These are phyloP conservation scores for Spodoptera frugiperda DNA, from an alignment of 1,140 invertebrate species.

Conservation along the genomic window DNA sequence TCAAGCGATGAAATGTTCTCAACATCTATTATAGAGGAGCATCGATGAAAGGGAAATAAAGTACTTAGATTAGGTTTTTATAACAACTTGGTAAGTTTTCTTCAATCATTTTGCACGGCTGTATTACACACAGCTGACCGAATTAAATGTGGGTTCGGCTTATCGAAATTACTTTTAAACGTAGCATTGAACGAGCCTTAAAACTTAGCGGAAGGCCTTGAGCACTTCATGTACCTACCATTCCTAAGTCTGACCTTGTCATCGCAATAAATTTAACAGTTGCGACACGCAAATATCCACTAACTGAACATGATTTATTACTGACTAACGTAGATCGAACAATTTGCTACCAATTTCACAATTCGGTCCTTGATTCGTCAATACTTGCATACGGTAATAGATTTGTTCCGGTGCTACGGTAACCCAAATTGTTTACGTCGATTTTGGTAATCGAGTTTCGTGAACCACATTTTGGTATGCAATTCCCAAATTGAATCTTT, in stretches of 20 bases:
- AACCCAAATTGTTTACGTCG: conserved; percentile 60
- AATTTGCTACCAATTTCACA: conserved; percentile 59
- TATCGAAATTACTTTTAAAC: conserved; percentile 10
- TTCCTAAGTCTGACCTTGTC: conserved; percentile 72
- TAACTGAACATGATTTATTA: conserved; percentile 77
- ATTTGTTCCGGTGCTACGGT: conserved; percentile 49
- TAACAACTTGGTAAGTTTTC: too few relatives aligned
- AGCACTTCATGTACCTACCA: conserved; percentile 38
- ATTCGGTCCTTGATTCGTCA: conserved; percentile 33
- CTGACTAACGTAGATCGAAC: conserved; percentile 67
- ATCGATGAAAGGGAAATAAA: neutral
- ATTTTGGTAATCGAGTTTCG: conserved; percentile 65
- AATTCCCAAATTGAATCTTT: conserved; percentile 44
- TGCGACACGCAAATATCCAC: conserved; percentile 80
- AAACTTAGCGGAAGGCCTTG: conserved; percentile 34
- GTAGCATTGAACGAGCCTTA: conserved; percentile 11
- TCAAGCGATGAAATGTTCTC: conserved; percentile 8
- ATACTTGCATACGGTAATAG: conserved; percentile 54
- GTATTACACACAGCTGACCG: conserved; percentile 10
- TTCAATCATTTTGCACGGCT: neutral
- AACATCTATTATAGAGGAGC: conserved; percentile 1
- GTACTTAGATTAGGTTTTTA: too few relatives aligned
- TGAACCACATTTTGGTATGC: conserved; percentile 40
- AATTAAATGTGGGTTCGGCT: neutral
- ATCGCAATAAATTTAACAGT: conserved; percentile 73